A percentile compares a stretch with the other conserved stretches of the same genome.
phyloP scores from a whole-genome alignment of 2,888 invertebrate species.

The Heliconius erato region DNA sequence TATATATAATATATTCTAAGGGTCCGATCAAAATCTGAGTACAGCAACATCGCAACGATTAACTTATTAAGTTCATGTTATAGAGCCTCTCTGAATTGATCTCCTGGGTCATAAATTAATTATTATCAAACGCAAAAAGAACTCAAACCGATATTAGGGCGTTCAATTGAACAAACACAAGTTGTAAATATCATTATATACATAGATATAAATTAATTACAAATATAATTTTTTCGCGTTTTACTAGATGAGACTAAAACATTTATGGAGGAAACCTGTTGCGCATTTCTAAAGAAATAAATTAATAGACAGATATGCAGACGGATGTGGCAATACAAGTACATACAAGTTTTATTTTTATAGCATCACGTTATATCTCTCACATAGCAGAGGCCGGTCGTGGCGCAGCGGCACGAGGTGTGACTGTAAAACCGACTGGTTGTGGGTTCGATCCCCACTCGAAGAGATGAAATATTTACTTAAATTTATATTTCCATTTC shows the following conservation, averaged over 20 bases:
- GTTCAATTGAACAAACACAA: neutral
- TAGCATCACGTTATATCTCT: too few species aligned
- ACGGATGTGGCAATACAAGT: neutral
- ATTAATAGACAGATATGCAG: neutral
- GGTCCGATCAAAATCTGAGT: neutral
- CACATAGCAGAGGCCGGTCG: too few species aligned
- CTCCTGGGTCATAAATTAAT: neutral
- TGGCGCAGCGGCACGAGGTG: too few species aligned
- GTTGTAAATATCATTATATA: too few species aligned
- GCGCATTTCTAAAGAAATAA: neutral
- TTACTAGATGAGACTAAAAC: slow-evolving; percentile 6
- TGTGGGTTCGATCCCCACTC: too few species aligned
- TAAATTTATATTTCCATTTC: too few species aligned
- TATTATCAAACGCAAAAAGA: too few species aligned
- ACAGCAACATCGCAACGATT: neutral
- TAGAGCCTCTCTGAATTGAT: too few species aligned
- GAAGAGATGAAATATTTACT: too few species aligned
- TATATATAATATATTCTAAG: neutral
- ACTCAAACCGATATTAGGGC: neutral
- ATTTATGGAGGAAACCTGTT: neutral
- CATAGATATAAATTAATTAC: neutral
- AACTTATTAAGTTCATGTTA: neutral
- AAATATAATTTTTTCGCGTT: neutral
- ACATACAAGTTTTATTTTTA: neutral
- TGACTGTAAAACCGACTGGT: too few species aligned